Conservation (phyloP, 2,888 invertebrate species). For the Pilophorus perplexus region DNA sequence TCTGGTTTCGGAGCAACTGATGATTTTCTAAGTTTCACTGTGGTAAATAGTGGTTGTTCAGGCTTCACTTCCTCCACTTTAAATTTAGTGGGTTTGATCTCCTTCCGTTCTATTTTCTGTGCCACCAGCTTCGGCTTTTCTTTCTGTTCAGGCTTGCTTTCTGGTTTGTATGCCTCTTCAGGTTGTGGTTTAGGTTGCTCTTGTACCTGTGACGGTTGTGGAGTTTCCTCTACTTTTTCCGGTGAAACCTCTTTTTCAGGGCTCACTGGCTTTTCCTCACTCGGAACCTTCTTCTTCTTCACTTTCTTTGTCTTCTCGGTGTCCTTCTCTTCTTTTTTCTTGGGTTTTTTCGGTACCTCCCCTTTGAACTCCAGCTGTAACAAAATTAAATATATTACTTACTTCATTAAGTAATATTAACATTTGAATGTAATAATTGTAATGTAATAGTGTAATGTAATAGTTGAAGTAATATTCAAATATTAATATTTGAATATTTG, state of each 20-base stretch:
- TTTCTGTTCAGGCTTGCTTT: neutral
- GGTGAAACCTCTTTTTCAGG: slow-evolving; percentile 32
- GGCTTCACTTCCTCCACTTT: slow-evolving; percentile 43
- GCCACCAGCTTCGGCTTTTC: slow-evolving; percentile 46
- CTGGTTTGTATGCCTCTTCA: slow-evolving; percentile 32
- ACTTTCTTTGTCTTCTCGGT: slow-evolving; percentile 43
- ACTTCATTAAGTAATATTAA: too few species aligned
- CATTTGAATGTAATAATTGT: too few species aligned
- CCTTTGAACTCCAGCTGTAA: slow-evolving; percentile 1
- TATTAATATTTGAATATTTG: too few species aligned
- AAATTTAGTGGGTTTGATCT: slow-evolving; percentile 47
- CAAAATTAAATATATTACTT: too few species aligned
- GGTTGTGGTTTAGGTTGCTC: neutral
- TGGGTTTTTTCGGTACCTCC: slow-evolving; percentile 33
- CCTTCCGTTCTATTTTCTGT: slow-evolving; percentile 48
- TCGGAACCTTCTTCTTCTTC: slow-evolving; percentile 53
- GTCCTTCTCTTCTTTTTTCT: slow-evolving; percentile 50
- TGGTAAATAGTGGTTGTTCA: slow-evolving; percentile 41
- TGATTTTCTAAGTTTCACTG: slow-evolving; percentile 45
- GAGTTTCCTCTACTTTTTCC: slow-evolving; percentile 52
- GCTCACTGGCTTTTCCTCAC: slow-evolving; percentile 52
- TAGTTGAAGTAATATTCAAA: too few species aligned
- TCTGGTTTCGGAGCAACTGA: slow-evolving; percentile 46
- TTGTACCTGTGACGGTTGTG: too few species aligned
- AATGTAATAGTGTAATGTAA: too few species aligned